Evolutionary conservation across 2,888 invertebrate genomes (phyloP).

Genomic region (Auanema sp.): DNA sequence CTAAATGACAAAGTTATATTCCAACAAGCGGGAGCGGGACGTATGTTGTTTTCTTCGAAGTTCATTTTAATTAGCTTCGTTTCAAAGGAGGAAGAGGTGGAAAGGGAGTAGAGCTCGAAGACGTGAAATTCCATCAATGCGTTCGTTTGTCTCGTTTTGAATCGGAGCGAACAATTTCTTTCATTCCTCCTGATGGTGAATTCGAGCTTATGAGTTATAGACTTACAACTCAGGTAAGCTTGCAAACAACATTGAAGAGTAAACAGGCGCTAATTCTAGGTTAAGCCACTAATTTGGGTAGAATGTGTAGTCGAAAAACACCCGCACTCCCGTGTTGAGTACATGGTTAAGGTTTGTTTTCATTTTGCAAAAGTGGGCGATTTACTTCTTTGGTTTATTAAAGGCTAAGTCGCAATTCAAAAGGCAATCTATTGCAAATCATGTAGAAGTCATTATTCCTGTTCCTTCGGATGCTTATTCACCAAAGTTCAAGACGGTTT

Average conservation of each 20-base stretch:
- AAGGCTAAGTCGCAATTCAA: constrained; percentile 95
- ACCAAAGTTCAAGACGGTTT: constrained; percentile 77
- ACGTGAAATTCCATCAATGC: constrained; percentile 98
- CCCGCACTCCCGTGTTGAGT: constrained; percentile 93
- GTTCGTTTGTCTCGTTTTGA: constrained; percentile 94
- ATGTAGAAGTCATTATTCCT: constrained; percentile 94
- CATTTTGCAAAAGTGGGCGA: background rate
- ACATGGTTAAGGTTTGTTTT: constrained; percentile 81
- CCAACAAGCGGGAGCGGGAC: constrained; percentile 66
- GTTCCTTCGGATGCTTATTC: constrained; percentile 96
- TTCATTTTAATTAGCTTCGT: background rate
- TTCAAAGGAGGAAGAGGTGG: background rate
- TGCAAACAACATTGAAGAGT: background rate
- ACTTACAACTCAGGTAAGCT: background rate
- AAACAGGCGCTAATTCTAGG: constrained; percentile 64
- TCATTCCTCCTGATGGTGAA: constrained; percentile 98
- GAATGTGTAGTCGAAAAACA: constrained; percentile 98
- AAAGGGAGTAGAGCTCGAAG: constrained; percentile 95
- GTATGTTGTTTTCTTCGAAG: constrained; percentile 63
- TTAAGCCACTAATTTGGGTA: constrained; percentile 97
- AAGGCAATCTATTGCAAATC: constrained; percentile 93
- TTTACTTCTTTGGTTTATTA: constrained; percentile 29
- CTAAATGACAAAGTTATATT: constrained; percentile 95
- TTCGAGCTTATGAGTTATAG: constrained; percentile 81
- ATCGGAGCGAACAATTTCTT: constrained; percentile 87